Conservation (phyloP, 2,797 vertebrate genomes). For the Xiphophorus birchmanni region DNA sequence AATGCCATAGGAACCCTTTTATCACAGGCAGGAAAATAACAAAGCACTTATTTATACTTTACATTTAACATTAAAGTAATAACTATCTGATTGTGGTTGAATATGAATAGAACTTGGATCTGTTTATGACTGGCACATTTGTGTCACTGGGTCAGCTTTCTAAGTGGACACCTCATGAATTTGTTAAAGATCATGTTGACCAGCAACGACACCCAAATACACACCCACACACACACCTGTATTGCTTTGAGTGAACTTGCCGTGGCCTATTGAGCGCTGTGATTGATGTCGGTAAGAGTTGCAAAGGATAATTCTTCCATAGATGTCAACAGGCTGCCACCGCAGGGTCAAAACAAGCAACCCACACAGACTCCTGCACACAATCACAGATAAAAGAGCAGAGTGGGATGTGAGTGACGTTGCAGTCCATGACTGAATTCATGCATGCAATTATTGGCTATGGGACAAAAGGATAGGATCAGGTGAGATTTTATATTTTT, state of each 20-base stretch:
- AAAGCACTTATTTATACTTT: not conserved
- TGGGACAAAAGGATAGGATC: not conserved
- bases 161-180: slow-evolving; percentile 72
- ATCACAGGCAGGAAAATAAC: not conserved
- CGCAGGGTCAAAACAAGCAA: slow-evolving; percentile 74
- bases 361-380: slow-evolving; percentile 31
- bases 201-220: slow-evolving; percentile 41
- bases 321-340: slow-evolving; percentile 81
- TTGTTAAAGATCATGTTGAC: slow-evolving; percentile 75
- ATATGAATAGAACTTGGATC: not conserved
- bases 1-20: not conserved
- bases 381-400: slow-evolving; percentile 22
- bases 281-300: slow-evolving; percentile 80
- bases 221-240: slow-evolving; percentile 12
- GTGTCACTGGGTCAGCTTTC: slow-evolving; percentile 49
- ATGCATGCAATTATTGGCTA: slow-evolving; percentile 4
- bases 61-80: not conserved
- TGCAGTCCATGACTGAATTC: slow-evolving; percentile 3
- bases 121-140: slow-evolving; percentile 41
- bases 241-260: slow-evolving; percentile 77
- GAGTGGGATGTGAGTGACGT: slow-evolving; percentile 25
- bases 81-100: not conserved
- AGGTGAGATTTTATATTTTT: not conserved
- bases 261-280: slow-evolving; percentile 79
- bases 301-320: slow-evolving; percentile 80